Conservation (phyloP, 1,140 invertebrate genomes). For the Proctacanthus coquilletti region DNA sequence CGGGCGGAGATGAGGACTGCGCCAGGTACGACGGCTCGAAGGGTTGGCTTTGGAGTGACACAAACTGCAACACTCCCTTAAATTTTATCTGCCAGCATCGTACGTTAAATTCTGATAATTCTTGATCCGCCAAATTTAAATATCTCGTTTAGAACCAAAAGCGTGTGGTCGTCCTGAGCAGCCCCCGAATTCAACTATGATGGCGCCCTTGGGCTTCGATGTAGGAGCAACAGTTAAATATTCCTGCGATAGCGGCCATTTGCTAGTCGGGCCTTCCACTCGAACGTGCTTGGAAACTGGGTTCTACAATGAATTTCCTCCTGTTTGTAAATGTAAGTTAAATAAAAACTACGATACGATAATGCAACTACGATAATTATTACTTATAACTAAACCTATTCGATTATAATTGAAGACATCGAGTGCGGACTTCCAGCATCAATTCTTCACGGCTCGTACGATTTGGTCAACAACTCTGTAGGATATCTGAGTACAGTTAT, state of each 20-base stretch:
- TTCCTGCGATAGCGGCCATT: conserved; percentile 68
- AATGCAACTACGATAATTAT: too few species aligned
- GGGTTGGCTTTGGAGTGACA: conserved; percentile 90
- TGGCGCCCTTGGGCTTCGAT: conserved; percentile 48
- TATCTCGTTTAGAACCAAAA: conserved; percentile 58
- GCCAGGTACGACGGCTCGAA: conserved; percentile 82
- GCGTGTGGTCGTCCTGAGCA: conserved; percentile 82
- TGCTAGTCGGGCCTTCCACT: conserved; percentile 67
- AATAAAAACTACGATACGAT: too few species aligned
- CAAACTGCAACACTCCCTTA: conserved; percentile 66
- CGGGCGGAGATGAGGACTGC: conserved; percentile 69
- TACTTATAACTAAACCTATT: neutral
- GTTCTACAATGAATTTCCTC: conserved; percentile 87
- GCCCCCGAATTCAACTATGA: conserved; percentile 83
- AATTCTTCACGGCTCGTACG: conserved; percentile 67
- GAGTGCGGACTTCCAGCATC: conserved; percentile 79
- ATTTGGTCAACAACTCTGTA: conserved; percentile 66
- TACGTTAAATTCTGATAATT: conserved; percentile 36
- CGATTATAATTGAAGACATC: conserved; percentile 43
- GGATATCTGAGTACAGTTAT: conserved; percentile 71
- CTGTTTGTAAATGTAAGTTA: conserved; percentile 81
- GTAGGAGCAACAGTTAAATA: conserved; percentile 80
- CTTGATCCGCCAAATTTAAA: too few species aligned
- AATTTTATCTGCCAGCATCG: conserved; percentile 92
- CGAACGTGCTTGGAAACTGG: conserved; percentile 79